phyloP scores from a whole-genome alignment of 2,113 vertebrate species.

The Columba livia region DNA sequence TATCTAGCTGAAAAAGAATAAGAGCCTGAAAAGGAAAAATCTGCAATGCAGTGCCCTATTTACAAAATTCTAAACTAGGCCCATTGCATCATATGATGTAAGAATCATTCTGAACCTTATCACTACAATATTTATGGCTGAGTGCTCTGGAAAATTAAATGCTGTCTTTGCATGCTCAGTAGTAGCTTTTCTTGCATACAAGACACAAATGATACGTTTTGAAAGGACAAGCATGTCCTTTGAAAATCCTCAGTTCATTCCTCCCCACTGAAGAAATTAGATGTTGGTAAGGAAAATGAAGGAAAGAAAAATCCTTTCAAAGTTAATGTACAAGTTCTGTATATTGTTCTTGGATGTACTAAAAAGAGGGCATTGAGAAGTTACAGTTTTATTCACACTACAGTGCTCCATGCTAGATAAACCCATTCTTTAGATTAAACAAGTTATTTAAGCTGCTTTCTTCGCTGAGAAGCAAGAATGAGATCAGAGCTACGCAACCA shows the following conservation, averaged over 20 bases:
- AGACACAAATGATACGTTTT: background rate
- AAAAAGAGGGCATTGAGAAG: background rate
- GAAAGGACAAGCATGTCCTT: background rate
- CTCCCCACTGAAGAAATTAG: background rate
- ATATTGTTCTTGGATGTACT: background rate
- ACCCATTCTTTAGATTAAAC: background rate
- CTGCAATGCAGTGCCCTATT: conserved; percentile 53
- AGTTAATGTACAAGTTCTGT: background rate
- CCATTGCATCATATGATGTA: conserved; percentile 9
- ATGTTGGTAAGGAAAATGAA: background rate
- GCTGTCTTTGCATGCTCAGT: background rate
- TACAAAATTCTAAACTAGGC: conserved; percentile 35
- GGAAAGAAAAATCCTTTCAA: background rate
- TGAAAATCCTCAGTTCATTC: background rate
- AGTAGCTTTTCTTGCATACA: background rate
- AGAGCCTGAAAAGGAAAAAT: background rate
- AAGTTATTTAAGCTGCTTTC: background rate
- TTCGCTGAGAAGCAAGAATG: background rate
- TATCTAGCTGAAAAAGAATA: background rate
- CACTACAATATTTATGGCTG: conserved; percentile 11
- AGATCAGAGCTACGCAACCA: background rate
- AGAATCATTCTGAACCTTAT: conserved; percentile 22
- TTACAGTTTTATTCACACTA: background rate
- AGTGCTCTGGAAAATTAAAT: conserved; percentile 39
- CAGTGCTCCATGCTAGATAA: background rate